phyloP scores from a whole-genome alignment of 2,888 invertebrate species.

The Gerosis bhagava region DNA sequence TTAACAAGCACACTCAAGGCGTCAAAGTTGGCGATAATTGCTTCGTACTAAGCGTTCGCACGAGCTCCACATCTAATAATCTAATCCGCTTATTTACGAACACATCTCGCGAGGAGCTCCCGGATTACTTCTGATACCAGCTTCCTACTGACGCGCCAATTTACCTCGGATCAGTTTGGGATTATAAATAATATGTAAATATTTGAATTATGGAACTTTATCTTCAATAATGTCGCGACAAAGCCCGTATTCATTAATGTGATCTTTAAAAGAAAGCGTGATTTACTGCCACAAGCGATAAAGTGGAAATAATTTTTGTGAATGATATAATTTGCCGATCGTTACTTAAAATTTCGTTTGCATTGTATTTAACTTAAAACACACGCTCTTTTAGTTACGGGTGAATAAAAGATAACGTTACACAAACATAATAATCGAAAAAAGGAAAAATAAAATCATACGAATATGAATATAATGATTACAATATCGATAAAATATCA shows the following conservation, averaged over 20 bases:
- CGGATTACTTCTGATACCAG: conserved; percentile 13
- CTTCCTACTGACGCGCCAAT: conserved; percentile 9
- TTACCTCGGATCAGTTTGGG: conserved; percentile 14
- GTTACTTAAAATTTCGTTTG: no score
- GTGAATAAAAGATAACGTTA: no score
- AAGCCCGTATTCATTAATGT: neutral
- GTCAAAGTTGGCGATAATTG: conserved; percentile 5
- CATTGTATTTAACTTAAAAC: no score
- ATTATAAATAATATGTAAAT: conserved; percentile 20
- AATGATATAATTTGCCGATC: no score
- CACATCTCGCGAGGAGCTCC: conserved; percentile 9
- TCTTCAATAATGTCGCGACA: neutral
- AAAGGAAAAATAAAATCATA: no score
- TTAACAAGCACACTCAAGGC: conserved; percentile 3
- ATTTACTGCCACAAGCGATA: no score
- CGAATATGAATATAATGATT: no score
- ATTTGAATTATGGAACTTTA: conserved; percentile 9
- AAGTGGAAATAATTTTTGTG: no score
- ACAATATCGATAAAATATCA: no score
- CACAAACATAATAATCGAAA: no score
- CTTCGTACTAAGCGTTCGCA: neutral
- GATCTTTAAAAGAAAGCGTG: no score
- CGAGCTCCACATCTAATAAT: conserved; percentile 3
- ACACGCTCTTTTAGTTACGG: no score
- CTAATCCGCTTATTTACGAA: conserved; percentile 20